These are phyloP conservation scores for Fragum fragum DNA, from an alignment of 2,888 invertebrate genomes.

Conservation along the genomic window DNA sequence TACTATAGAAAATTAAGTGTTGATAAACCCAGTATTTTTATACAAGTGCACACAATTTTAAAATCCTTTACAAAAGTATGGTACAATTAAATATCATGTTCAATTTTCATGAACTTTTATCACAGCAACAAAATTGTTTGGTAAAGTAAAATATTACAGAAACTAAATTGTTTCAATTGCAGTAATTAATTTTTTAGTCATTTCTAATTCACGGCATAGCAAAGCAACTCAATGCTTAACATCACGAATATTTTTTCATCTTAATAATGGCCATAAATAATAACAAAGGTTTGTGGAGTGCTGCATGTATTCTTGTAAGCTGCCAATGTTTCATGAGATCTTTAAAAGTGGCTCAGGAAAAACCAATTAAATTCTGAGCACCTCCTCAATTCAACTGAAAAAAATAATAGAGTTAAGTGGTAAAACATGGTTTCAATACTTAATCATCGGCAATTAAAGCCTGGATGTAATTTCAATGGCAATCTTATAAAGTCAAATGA, in stretches of 20 bases:
- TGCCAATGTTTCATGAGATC: conserved; percentile 27
- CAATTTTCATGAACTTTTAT: too few species aligned
- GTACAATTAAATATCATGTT: too few species aligned
- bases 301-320: conserved; percentile 20
- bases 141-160: too few species aligned
- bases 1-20: too few species aligned
- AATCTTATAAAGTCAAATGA: neutral
- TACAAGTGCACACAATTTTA: too few species aligned
- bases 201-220: neutral
- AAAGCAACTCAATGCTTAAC: conserved; percentile 12
- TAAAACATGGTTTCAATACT: neutral
- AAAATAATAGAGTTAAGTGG: conserved; percentile 50
- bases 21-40: too few species aligned
- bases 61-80: too few species aligned
- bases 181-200: too few species aligned
- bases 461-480: neutral
- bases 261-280: neutral
- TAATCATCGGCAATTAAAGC: neutral
- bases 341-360: conserved; percentile 48
- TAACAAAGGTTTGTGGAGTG: conserved; percentile 1
- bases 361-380: conserved; percentile 52
- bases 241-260: neutral
- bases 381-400: conserved; percentile 57
- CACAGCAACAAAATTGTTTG: too few species aligned
- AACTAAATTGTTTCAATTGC: too few species aligned